Evolutionary conservation across 2,888 invertebrate species (phyloP).

Genomic region (Anaspis maculata): DNA sequence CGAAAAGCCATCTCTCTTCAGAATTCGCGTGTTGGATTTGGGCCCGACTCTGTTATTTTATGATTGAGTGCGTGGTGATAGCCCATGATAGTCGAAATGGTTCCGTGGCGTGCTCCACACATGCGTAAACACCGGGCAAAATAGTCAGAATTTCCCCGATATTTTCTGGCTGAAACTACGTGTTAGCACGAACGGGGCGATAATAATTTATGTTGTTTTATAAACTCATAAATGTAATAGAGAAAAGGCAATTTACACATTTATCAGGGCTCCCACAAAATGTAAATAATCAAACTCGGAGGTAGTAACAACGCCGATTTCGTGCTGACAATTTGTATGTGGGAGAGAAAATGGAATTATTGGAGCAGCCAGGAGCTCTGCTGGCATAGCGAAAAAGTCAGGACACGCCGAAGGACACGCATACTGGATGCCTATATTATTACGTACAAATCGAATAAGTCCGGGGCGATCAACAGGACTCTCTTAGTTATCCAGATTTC

Average conservation of each 20-base stretch:
- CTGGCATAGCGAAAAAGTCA: no score
- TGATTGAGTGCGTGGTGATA: conserved; percentile 21
- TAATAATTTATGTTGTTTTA: conserved; percentile 17
- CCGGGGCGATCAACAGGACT: no score
- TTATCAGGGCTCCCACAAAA: conserved; percentile 15
- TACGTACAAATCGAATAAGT: no score
- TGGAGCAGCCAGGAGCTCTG: no score
- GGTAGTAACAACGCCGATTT: conserved; percentile 5
- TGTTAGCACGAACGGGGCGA: conserved; percentile 15
- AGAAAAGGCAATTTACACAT: conserved; percentile 15
- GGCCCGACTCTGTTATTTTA: conserved; percentile 14
- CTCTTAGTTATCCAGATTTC: no score
- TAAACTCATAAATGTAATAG: conserved; percentile 16
- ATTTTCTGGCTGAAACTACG: conserved; percentile 13
- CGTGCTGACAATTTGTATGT: conserved; percentile 9
- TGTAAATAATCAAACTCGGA: conserved; percentile 13
- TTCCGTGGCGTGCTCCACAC: conserved; percentile 19
- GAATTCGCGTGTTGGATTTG: conserved; percentile 12
- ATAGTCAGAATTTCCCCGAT: conserved; percentile 15
- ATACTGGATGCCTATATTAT: no score
- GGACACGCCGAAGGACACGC: no score
- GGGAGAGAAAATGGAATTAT: not conserved
- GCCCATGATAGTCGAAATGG: conserved; percentile 20
- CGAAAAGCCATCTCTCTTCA: conserved; percentile 9
- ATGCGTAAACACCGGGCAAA: conserved; percentile 18